Conservation (phyloP, 2,888 invertebrate genomes). For the Leuctra nigra region DNA sequence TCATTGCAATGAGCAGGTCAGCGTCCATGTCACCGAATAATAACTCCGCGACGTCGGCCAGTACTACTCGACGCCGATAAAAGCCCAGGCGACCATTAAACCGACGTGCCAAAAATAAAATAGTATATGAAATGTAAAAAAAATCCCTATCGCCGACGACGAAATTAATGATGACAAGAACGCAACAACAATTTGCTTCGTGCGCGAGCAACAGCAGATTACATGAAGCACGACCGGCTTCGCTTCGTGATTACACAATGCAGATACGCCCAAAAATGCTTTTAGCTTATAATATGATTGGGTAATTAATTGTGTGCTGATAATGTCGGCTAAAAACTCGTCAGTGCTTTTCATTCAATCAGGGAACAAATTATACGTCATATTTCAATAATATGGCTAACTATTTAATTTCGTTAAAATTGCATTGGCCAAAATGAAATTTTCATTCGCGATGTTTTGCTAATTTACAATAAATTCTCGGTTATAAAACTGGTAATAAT, state of each 20-base stretch:
- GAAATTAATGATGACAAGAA: constrained; percentile 18
- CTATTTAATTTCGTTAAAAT: background rate
- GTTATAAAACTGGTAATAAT: no score
- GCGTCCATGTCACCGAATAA: no score
- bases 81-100: constrained; percentile 11
- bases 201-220: constrained; percentile 9
- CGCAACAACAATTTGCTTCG: constrained; percentile 16
- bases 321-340: no score
- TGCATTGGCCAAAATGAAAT: no score
- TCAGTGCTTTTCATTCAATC: background rate
- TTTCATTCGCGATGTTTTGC: no score
- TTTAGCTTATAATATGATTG: constrained; percentile 12
- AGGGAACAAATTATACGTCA: background rate
- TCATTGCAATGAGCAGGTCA: no score
- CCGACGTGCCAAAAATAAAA: constrained; percentile 11
- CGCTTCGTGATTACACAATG: constrained; percentile 7
- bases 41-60: no score
- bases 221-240: constrained; percentile 4
- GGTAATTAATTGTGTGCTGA: constrained; percentile 10
- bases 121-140: background rate
- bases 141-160: background rate
- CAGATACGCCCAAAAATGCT: constrained; percentile 14
- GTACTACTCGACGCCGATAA: constrained; percentile 2
- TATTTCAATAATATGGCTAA: background rate
- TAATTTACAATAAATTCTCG: no score